Evolutionary conservation across 2,113 vertebrate species (phyloP).

Genomic region (Emydocephalus ijimae): DNA sequence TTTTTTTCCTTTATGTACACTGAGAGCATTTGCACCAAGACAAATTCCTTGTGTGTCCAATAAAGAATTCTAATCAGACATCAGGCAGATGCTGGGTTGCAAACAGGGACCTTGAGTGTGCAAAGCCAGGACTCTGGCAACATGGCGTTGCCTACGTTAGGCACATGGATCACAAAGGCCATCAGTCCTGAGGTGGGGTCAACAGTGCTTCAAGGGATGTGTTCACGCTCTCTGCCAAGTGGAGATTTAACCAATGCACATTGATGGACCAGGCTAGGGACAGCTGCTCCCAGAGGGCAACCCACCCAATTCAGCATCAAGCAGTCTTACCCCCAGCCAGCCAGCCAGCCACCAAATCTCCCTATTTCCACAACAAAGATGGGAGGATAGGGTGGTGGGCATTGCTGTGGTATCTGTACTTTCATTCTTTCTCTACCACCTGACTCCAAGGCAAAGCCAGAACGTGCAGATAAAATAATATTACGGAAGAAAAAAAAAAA

Average conservation of each 20-base stretch:
- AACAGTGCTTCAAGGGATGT: no score
- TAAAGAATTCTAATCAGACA: no score
- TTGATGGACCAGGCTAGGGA: background rate
- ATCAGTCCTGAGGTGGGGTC: background rate
- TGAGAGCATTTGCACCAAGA: no score
- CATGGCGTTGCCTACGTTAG: background rate
- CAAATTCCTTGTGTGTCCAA: no score
- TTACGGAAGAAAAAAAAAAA: background rate
- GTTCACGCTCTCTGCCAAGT: background rate
- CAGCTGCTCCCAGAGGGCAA: background rate
- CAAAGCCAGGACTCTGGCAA: background rate
- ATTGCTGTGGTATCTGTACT: background rate
- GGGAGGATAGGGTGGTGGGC: background rate
- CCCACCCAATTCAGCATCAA: background rate
- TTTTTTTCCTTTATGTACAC: no score
- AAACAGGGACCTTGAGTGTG: background rate
- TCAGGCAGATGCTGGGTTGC: background rate
- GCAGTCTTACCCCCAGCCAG: background rate
- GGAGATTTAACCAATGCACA: background rate
- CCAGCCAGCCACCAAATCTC: background rate
- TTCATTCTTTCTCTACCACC: background rate
- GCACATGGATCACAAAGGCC: background rate
- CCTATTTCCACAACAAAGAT: background rate
- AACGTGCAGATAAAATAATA: background rate
- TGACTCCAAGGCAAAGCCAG: background rate